Evolutionary conservation across 2,113 vertebrate genomes (phyloP).

Genomic region (Paradoxurus hermaphroditus): DNA sequence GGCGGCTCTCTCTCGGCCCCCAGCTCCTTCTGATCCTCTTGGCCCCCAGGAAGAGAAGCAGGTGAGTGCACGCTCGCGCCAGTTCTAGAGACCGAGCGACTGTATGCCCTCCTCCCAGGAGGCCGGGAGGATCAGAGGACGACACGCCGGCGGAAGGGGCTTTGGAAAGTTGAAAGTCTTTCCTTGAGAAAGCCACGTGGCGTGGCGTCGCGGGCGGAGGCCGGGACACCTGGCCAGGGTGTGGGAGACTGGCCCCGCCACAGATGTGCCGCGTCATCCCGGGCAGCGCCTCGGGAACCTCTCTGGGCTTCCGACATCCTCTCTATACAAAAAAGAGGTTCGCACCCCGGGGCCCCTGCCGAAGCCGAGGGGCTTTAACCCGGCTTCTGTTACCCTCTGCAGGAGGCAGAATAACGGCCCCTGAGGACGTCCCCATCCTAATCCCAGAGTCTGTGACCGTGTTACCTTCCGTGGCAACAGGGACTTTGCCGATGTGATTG

Average conservation of each 20-base stretch:
- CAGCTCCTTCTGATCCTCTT: constrained; percentile 59
- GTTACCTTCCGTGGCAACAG: neutral
- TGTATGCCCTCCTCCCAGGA: constrained; percentile 29
- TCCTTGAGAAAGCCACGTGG: neutral
- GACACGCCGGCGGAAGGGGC: neutral
- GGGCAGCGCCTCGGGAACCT: neutral
- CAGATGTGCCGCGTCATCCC: neutral
- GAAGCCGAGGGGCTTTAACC: neutral
- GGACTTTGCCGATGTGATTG: neutral
- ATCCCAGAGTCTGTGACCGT: neutral
- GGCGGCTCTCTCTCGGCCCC: neutral
- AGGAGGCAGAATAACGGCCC: neutral
- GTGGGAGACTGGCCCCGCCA: neutral
- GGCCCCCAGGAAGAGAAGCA: constrained; percentile 24
- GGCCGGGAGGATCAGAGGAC: constrained; percentile 48
- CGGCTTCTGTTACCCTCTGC: neutral
- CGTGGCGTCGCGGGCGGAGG: neutral
- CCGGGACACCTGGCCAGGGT: neutral
- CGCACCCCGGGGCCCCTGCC: neutral
- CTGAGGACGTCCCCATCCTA: neutral
- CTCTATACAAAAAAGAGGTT: neutral
- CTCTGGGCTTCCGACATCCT: neutral
- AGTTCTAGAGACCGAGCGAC: constrained; percentile 13
- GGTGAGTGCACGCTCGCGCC: constrained; percentile 19
- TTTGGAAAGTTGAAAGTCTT: constrained; percentile 51